Conservation (phyloP, 37 sponge, comb jelly and placozoan species). For the Mnemiopsis leidyi region DNA sequence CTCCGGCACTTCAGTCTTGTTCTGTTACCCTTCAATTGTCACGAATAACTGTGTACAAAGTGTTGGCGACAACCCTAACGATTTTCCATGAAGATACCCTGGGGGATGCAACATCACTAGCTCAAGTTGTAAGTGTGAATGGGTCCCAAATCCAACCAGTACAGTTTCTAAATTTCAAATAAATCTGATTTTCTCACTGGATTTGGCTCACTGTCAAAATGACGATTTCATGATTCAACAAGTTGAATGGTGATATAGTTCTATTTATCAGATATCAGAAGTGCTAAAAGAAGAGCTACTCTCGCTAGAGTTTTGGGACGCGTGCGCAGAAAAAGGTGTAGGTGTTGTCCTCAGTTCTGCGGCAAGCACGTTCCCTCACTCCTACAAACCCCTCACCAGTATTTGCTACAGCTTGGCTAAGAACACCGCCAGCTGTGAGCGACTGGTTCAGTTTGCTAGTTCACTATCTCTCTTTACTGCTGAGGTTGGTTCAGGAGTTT, state of each 20-base stretch:
- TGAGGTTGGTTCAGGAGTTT: conserved; percentile 22
- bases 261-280: conserved; percentile 49
- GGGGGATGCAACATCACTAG: conserved; percentile 32
- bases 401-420: conserved; percentile 32
- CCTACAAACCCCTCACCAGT: conserved; percentile 27
- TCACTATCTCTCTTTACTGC: conserved; percentile 44
- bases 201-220: no score
- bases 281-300: conserved; percentile 45
- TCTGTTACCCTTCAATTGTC: conserved; percentile 53
- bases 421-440: conserved; percentile 33
- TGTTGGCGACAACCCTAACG: conserved; percentile 54
- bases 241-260: no score
- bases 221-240: no score
- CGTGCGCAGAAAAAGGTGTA: conserved; percentile 56
- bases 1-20: conserved; percentile 36
- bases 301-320: conserved; percentile 63
- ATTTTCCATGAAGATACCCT: conserved; percentile 63
- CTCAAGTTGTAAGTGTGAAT: conserved; percentile 59
- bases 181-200: no score
- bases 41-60: conserved; percentile 41
- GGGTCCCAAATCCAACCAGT: no score
- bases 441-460: conserved; percentile 50
- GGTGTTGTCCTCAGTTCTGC: conserved; percentile 57
- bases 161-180: no score
- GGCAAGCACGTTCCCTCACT: conserved; percentile 51